Base-by-base conservation (phyloP, 2,888 invertebrate species). In the Octodonta nipae region DNA sequence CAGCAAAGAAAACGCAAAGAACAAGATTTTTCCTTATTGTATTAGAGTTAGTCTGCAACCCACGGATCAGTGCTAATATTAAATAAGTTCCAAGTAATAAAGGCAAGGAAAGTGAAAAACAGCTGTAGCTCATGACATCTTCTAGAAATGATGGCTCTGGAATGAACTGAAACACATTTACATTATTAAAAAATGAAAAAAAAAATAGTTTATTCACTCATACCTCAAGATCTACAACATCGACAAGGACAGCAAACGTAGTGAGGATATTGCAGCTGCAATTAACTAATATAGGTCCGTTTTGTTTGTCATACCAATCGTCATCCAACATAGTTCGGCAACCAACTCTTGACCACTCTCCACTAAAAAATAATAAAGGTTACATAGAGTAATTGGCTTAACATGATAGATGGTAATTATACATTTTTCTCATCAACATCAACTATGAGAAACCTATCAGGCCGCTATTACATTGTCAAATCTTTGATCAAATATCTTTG, bases 201-300 rank as follows among this genome's bases (percentile, higher is more conserved):
- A 20, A 7, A 7, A 7, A 6, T n/a, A 20, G n/a, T 7, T 20
- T 7, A 22, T 4, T 4, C 11, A 4, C n/a, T 46, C 55, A 52
- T 57, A 79, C 85, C 67, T 91, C 88, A 32, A 84, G 73, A 57
- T 88, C 87, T 5, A 91, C 80, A 32, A 88, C 75, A 55, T 93
- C 92, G 28, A 92, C 85, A 8, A 91, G 66, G 11, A 93, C 81
- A 1, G 91, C 88, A 61, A 86, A 92, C 2, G 86, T 88, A 2
- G 89, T 86, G 20, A 93, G 67, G 58, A 91, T 88, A 45, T 81
- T 80, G 58, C 93, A 95, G 5, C 88, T 87, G 55, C 95, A 95
- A 60, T 91, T 91, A 29, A 93, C 76, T 29, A 81, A 67, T 2
- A 82, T 61, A 0, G 75, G 73, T n/a, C 64, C 63, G 7, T 63